These are phyloP conservation scores for Cerastis rubricosa DNA, from an alignment of 2,888 invertebrate genomes.

Conservation along the genomic window DNA sequence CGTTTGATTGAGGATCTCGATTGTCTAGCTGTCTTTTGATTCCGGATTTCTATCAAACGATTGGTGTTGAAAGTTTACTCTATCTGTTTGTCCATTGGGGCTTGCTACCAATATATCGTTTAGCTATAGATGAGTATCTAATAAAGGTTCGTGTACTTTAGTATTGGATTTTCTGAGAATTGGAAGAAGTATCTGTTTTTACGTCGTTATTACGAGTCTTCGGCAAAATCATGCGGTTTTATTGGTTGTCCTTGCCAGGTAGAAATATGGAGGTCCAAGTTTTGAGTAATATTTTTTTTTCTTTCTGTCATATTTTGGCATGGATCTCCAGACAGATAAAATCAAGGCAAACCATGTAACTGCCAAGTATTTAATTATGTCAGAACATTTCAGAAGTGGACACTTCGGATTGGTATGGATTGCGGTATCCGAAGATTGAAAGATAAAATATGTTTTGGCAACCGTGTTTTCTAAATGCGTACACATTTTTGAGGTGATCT, in stretches of 20 bases:
- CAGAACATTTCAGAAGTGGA: slow-evolving; percentile 30
- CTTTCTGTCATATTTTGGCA: slow-evolving; percentile 47
- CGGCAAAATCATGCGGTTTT: slow-evolving; percentile 17
- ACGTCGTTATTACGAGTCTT: slow-evolving; percentile 16
- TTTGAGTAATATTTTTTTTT: slow-evolving; percentile 15
- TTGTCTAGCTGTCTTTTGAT: slow-evolving; percentile 81
- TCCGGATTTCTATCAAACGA: slow-evolving; percentile 83
- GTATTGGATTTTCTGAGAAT: slow-evolving; percentile 57
- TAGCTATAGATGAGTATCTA: slow-evolving; percentile 59
- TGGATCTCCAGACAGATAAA: slow-evolving; percentile 42
- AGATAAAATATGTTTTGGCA: slow-evolving; percentile 32
- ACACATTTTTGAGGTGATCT: slow-evolving; percentile 18
- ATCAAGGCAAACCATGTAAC: slow-evolving; percentile 32
- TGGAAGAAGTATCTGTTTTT: slow-evolving; percentile 28
- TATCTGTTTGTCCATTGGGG: slow-evolving; percentile 74
- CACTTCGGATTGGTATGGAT: slow-evolving; percentile 36
- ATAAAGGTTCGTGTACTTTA: slow-evolving; percentile 40
- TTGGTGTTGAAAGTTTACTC: slow-evolving; percentile 82
- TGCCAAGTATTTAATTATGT: slow-evolving; percentile 40
- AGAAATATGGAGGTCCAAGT: slow-evolving; percentile 9
- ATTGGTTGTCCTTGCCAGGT: slow-evolving; percentile 28
- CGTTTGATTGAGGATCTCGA: slow-evolving; percentile 84
- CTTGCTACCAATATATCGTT: slow-evolving; percentile 66
- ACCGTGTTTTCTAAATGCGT: slow-evolving; percentile 24
- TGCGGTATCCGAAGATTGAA: slow-evolving; percentile 22